phyloP scores from a whole-genome alignment of 1,140 invertebrate species.

The Cyphomyrmex costatus region DNA sequence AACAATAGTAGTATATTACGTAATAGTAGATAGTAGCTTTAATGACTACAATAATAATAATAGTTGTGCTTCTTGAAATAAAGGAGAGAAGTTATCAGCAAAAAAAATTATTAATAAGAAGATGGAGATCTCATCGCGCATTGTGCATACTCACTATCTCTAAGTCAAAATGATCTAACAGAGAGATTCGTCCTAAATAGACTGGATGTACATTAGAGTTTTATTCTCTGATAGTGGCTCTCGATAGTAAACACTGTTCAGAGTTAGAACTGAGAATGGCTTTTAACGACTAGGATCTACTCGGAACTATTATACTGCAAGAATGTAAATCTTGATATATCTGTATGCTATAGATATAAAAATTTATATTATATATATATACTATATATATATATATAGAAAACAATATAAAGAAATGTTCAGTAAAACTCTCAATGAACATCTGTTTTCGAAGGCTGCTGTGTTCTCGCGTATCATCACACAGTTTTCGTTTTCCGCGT shows the following conservation, averaged over 20 bases:
- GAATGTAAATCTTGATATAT: neutral
- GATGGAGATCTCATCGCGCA: constrained; percentile 37
- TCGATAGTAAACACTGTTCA: constrained; percentile 5
- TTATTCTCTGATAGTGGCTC: constrained; percentile 4
- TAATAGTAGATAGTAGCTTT: constrained; percentile 44
- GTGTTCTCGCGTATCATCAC: constrained; percentile 35
- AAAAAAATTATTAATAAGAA: constrained; percentile 16
- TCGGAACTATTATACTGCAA: constrained; percentile 22
- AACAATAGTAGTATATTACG: constrained; percentile 13
- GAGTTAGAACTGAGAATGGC: neutral
- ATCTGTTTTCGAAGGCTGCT: constrained; percentile 35
- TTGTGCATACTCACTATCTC: constrained; percentile 29
- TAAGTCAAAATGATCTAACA: constrained; percentile 49
- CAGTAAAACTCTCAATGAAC: constrained; percentile 21
- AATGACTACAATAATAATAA: constrained; percentile 47
- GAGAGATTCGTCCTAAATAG: constrained; percentile 19
- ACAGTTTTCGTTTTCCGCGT: constrained; percentile 22
- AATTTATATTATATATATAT: constrained; percentile 38
- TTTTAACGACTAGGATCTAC: neutral
- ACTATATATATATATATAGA: constrained; percentile 18
- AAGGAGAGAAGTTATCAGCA: constrained; percentile 26
- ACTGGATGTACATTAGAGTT: constrained; percentile 40
- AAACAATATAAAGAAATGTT: constrained; percentile 18
- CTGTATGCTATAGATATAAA: constrained; percentile 24
- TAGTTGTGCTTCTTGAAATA: constrained; percentile 44